Conservation (phyloP, 2,888 invertebrate species). For the Galeopsomyia nigrocyanea region DNA sequence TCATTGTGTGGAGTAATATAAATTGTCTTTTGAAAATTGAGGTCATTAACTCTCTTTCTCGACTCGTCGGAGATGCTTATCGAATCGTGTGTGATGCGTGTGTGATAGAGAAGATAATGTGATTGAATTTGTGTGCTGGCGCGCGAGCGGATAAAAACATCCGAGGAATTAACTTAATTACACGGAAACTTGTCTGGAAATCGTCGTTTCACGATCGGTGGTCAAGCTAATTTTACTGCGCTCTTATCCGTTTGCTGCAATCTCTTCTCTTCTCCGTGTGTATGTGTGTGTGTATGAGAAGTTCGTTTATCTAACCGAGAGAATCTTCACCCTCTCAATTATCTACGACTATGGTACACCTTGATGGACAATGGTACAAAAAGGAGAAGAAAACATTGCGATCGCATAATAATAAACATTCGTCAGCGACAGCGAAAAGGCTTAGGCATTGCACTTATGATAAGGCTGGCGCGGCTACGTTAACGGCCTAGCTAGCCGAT, state of each 20-base stretch:
- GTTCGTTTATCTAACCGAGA: slow-evolving; percentile 7
- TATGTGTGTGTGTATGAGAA: slow-evolving; percentile 11
- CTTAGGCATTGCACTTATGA: slow-evolving; percentile 56
- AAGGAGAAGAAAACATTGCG: neutral
- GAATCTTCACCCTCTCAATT: no score
- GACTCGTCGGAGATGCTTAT: no score
- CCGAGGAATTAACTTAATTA: slow-evolving; percentile 35
- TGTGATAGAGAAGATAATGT: no score
- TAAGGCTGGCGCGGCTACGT: slow-evolving; percentile 59
- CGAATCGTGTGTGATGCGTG: no score
- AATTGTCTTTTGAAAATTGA: no score
- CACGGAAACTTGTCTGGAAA: slow-evolving; percentile 27
- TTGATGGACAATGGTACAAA: neutral
- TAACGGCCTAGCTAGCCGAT: slow-evolving; percentile 35
- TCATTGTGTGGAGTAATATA: no score
- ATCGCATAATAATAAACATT: slow-evolving; percentile 18
- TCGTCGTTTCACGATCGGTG: slow-evolving; percentile 26
- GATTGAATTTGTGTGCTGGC: no score
- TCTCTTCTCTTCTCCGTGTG: no score
- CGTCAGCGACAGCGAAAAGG: slow-evolving; percentile 18
- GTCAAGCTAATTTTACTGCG: slow-evolving; percentile 33
- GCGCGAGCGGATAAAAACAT: neutral
- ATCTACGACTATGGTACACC: no score
- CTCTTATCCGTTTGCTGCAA: slow-evolving; percentile 17
- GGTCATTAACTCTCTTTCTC: no score